Evolutionary conservation across 2,113 vertebrate genomes (phyloP).

Genomic region (Nothobranchius kuhntae): DNA sequence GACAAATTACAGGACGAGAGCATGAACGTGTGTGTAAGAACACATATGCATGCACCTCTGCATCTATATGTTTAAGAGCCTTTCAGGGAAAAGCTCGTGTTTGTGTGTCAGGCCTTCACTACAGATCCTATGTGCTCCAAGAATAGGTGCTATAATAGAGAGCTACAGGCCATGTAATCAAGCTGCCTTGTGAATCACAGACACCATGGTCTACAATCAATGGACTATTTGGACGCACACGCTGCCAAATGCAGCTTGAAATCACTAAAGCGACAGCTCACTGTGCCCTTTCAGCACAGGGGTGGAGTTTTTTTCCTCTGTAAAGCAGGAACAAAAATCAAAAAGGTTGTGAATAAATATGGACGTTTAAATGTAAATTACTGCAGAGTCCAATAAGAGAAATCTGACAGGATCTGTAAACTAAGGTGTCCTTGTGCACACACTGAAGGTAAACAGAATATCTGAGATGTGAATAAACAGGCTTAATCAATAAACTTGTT

Average conservation of each 20-base stretch:
- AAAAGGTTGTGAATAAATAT: not conserved
- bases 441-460: too few species aligned
- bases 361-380: not conserved
- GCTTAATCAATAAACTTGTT: too few species aligned
- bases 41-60: not conserved
- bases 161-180: conserved; percentile 39
- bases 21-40: conserved; percentile 1
- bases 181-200: conserved; percentile 56
- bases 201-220: conserved; percentile 51
- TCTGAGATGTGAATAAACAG: too few species aligned
- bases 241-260: conserved; percentile 27
- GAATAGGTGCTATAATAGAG: conserved; percentile 53
- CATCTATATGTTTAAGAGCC: not conserved
- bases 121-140: conserved; percentile 22
- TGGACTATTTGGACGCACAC: conserved; percentile 24
- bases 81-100: not conserved
- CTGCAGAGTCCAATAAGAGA: not conserved
- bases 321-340: not conserved
- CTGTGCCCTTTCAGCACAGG: not conserved
- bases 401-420: not conserved
- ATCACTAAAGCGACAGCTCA: conserved; percentile 5
- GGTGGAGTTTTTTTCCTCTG: not conserved
- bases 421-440: not conserved
- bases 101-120: conserved; percentile 3
- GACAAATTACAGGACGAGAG: conserved; percentile 31